Conservation (phyloP, 2,113 vertebrate species). For the Oreochromis spilurus region DNA sequence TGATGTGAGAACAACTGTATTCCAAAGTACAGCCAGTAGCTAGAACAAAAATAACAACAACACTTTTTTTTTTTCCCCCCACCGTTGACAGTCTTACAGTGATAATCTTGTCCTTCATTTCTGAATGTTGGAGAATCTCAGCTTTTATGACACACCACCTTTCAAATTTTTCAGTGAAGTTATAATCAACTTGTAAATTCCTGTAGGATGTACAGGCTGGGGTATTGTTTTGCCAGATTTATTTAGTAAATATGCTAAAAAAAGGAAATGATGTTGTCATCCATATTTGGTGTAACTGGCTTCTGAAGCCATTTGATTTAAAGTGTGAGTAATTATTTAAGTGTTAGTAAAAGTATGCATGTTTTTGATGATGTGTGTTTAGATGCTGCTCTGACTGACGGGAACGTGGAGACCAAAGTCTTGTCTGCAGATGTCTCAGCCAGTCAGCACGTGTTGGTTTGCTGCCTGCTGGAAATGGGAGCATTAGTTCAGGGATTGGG, state of each 20-base stretch:
- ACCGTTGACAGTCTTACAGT: background rate
- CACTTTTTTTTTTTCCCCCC: fast-evolving
- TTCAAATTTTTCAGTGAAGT: background rate
- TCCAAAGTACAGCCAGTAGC: background rate
- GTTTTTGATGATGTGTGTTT: background rate
- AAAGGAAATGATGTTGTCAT: background rate
- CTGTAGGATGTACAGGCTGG: background rate
- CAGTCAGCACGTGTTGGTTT: slow-evolving; percentile 82
- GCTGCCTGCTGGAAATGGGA: slow-evolving; percentile 88
- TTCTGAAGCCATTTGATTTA: background rate
- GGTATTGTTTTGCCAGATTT: background rate
- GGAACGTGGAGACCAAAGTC: slow-evolving; percentile 77
- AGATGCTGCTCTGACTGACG: slow-evolving; percentile 79
- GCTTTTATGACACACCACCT: background rate
- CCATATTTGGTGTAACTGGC: background rate
- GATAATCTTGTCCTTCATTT: background rate
- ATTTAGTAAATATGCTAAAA: background rate
- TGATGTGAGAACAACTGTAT: background rate
- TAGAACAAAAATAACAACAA: background rate
- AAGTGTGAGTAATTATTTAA: background rate
- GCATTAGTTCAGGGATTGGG: slow-evolving; percentile 78
- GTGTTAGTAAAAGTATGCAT: background rate
- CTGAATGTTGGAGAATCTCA: background rate
- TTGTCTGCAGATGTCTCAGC: slow-evolving; percentile 70
- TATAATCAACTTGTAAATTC: background rate